These are phyloP conservation scores for Syrmaticus mikado DNA, from an alignment of 2,113 vertebrate species.

Conservation along the genomic window DNA sequence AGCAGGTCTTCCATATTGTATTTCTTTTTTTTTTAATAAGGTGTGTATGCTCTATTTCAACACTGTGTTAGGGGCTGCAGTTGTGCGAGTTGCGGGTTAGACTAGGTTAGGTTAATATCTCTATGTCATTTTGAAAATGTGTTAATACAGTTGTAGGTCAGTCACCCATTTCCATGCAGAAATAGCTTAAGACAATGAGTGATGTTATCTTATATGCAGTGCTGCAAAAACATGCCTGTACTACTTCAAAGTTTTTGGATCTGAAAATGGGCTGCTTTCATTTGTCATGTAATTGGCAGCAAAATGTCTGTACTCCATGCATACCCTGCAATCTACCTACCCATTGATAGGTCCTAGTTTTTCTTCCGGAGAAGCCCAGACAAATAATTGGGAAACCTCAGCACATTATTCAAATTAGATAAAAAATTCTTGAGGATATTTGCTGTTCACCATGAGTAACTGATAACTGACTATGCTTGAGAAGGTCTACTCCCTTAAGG, in stretches of 20 bases:
- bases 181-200: neutral
- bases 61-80: neutral
- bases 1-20: neutral
- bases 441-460: neutral
- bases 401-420: neutral
- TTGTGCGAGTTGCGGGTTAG: neutral
- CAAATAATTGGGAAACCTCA: neutral
- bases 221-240: neutral
- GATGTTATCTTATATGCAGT: neutral
- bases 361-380: neutral
- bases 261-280: neutral
- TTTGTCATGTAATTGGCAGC: neutral
- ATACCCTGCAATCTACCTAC: neutral
- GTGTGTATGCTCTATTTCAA: neutral
- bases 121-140: neutral
- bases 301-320: neutral
- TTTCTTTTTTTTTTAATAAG: neutral
- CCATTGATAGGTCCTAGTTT: accelerated
- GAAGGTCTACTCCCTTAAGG: neutral
- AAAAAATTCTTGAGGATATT: neutral
- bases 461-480: neutral
- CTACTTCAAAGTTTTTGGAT: neutral
- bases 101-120: neutral
- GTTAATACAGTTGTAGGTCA: neutral
- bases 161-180: neutral